Evolutionary conservation across 2,113 vertebrate genomes (phyloP).

Genomic region (Toxotes chatareus): DNA sequence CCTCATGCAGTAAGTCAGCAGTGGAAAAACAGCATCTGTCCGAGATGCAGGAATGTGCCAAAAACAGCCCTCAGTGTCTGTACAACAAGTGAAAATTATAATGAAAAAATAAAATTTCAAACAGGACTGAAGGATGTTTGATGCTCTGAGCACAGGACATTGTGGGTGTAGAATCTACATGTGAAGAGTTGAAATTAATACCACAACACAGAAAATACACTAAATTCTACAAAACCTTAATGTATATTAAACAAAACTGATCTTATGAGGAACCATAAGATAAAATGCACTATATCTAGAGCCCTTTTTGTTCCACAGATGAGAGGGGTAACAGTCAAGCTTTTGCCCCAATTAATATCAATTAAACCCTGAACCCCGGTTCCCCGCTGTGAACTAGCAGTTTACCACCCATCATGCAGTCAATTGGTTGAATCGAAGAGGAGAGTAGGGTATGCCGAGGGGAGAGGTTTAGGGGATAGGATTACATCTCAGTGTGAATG

Average conservation of each 20-base stretch:
- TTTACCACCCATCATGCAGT: constrained; percentile 54
- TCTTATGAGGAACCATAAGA: not conserved
- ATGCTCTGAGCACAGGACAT: not conserved
- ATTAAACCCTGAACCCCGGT: constrained; percentile 40
- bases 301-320: not conserved
- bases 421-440: constrained; percentile 37
- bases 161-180: not conserved
- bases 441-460: not conserved
- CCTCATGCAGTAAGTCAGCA: constrained; percentile 34
- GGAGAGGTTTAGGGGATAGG: constrained; percentile 13
- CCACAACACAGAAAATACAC: not conserved
- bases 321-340: not conserved
- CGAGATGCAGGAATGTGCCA: constrained; percentile 43
- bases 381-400: constrained; percentile 38
- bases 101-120: constrained; percentile 31
- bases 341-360: constrained; percentile 42
- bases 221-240: not conserved
- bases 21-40: constrained; percentile 48
- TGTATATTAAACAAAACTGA: not conserved
- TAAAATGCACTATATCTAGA: not conserved
- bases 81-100: constrained; percentile 33
- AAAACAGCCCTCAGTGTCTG: constrained; percentile 20
- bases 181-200: constrained; percentile 4
- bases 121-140: constrained; percentile 36
- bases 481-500: not conserved